These are phyloP conservation scores for Decapterus maruadsi DNA, from an alignment of 2,797 vertebrate species.

Conservation along the genomic window DNA sequence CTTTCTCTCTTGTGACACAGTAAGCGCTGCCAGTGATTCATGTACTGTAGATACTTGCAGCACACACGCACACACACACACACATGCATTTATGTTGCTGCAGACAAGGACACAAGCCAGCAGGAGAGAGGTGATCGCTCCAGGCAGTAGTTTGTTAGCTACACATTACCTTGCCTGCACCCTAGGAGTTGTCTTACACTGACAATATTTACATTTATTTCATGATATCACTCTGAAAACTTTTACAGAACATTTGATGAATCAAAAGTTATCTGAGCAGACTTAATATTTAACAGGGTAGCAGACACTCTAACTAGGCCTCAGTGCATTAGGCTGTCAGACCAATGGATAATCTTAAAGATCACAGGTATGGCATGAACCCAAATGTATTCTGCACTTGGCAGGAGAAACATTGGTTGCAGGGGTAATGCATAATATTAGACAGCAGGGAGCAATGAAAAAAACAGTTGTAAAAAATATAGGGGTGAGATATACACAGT, in stretches of 20 bases:
- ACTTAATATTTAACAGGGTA: constrained; percentile 26
- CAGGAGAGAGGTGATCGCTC: constrained; percentile 67
- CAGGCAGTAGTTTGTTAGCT: constrained; percentile 70
- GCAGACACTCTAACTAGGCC: constrained; percentile 26
- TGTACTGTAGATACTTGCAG: constrained; percentile 45
- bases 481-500: constrained; percentile 33
- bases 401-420: constrained; percentile 40
- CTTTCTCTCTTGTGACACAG: constrained; percentile 54
- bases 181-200: constrained; percentile 52
- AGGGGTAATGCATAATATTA: constrained; percentile 55
- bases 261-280: constrained; percentile 29
- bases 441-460: constrained; percentile 62
- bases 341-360: constrained; percentile 21
- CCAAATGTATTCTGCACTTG: constrained; percentile 26
- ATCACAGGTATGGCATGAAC: constrained; percentile 30
- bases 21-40: constrained; percentile 62
- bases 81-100: constrained; percentile 42
- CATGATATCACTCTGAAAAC: constrained; percentile 48
- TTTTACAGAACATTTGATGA: constrained; percentile 26
- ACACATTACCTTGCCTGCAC: constrained; percentile 62
- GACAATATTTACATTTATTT: constrained; percentile 63
- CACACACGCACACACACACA: constrained; percentile 14
- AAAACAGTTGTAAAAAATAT: constrained; percentile 50
- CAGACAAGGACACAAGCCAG: constrained; percentile 74
- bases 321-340: constrained; percentile 4